Base-by-base conservation (phyloP, 1,140 invertebrate species). In the Brachionus angularis region DNA sequence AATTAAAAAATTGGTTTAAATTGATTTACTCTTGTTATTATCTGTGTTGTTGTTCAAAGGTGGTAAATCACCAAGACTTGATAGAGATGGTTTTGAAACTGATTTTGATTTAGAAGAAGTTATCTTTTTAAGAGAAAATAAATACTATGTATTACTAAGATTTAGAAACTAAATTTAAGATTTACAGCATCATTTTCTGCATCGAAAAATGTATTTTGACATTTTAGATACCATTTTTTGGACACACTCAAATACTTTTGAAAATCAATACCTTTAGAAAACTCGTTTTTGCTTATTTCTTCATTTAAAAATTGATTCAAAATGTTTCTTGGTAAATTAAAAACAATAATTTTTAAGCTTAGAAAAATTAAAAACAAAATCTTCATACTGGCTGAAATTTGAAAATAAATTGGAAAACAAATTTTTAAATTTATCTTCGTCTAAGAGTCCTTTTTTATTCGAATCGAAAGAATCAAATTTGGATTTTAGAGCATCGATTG, bases 291-390 rank as follows among this genome's bases (percentile, higher is more conserved):
- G 2, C 10, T 8, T 16, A 64, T 25, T 29, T 64, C 61, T 16
- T 64, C 62, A 31, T 67, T 31, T 23, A 67, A 67, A 50, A 29
- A 67, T 18, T n/a, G 18, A 18, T 67, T 42, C 7, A 67, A 21
- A 33, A 67, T 31, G 27, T 18, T 33, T 36, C 62, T 67, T 21
- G 7, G 3, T 23, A 39, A 23, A 42, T n/a, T 2, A 47, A 47
- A 5, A n/a, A 27, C 14, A 34, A 18, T 61, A 42, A 16, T 16
- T 16, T 10, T 10, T 16, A 42, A 42, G 10, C 39, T 10, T 10
- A 10, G 39, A 16, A 10, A 42, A 42, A 16, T 16, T 10, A 16
- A 42, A 16, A 42, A 10, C 10, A 16, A 16, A 42, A 16, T 10
- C 39, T 10, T 10, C 39, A n/a, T 44, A 64, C 61, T 33, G 27